Conservation (phyloP, 2,113 vertebrate genomes). For the Equus quagga region DNA sequence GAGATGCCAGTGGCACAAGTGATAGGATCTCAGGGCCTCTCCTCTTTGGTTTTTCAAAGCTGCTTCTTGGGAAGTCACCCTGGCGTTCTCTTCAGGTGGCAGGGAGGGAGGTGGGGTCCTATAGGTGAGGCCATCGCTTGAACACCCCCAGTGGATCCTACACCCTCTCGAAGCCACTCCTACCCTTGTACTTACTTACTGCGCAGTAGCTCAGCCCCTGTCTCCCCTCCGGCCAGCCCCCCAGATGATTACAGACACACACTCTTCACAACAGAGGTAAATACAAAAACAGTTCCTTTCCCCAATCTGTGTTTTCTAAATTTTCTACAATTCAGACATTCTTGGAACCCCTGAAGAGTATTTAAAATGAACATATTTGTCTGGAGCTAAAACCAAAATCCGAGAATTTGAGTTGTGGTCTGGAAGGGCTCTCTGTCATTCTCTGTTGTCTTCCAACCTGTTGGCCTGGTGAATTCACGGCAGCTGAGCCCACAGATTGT, state of each 20-base stretch:
- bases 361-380: slow-evolving; percentile 65
- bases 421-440: slow-evolving; percentile 45
- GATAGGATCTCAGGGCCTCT: slow-evolving; percentile 86
- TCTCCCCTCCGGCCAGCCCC: background rate
- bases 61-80: slow-evolving; percentile 67
- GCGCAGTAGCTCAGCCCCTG: background rate
- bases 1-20: slow-evolving; percentile 88
- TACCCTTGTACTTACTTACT: background rate
- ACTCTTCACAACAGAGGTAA: slow-evolving; percentile 23
- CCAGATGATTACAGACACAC: background rate
- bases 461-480: background rate
- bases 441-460: slow-evolving; percentile 41
- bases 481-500: background rate
- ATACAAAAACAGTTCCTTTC: slow-evolving; percentile 41
- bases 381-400: slow-evolving; percentile 70
- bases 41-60: slow-evolving; percentile 82
- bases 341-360: slow-evolving; percentile 71
- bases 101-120: background rate
- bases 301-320: slow-evolving; percentile 46
- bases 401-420: slow-evolving; percentile 58
- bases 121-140: slow-evolving; percentile 49
- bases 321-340: slow-evolving; percentile 73
- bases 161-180: background rate
- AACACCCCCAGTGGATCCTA: background rate
- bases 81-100: slow-evolving; percentile 32